Evolutionary conservation across 2,888 invertebrate species (phyloP).

Genomic region (Anagyrus pseudococci): DNA sequence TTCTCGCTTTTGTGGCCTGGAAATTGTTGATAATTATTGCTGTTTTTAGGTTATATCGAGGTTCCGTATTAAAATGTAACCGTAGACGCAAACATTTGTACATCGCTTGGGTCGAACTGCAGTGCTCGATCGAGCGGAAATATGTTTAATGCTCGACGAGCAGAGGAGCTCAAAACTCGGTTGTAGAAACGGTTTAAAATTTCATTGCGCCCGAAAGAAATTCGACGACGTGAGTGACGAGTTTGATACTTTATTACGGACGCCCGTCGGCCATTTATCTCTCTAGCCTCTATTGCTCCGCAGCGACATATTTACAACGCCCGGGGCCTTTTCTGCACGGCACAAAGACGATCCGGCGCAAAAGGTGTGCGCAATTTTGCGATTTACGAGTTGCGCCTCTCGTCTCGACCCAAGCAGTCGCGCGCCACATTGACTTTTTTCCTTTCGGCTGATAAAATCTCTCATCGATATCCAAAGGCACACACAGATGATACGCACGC

Average conservation of each 20-base stretch:
- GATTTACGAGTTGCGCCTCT: conserved; percentile 32
- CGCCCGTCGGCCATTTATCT: conserved; percentile 28
- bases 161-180: no score
- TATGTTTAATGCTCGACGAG: no score
- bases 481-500: background rate
- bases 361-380: conserved; percentile 33
- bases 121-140: no score
- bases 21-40: no score
- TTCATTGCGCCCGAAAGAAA: conserved; percentile 16
- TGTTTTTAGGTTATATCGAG: no score
- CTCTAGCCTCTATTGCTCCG: conserved; percentile 26
- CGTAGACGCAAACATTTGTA: no score
- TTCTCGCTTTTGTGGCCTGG: no score
- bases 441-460: conserved; percentile 38
- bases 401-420: background rate
- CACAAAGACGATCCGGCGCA: conserved; percentile 14
- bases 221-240: conserved; percentile 28
- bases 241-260: conserved; percentile 35
- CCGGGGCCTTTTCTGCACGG: conserved; percentile 16
- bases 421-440: conserved; percentile 27
- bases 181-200: no score
- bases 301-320: conserved; percentile 33
- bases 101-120: no score
- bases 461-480: conserved; percentile 29
- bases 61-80: no score